Base-by-base conservation (phyloP, 2,888 invertebrate genomes). In the Papilio protenor region DNA sequence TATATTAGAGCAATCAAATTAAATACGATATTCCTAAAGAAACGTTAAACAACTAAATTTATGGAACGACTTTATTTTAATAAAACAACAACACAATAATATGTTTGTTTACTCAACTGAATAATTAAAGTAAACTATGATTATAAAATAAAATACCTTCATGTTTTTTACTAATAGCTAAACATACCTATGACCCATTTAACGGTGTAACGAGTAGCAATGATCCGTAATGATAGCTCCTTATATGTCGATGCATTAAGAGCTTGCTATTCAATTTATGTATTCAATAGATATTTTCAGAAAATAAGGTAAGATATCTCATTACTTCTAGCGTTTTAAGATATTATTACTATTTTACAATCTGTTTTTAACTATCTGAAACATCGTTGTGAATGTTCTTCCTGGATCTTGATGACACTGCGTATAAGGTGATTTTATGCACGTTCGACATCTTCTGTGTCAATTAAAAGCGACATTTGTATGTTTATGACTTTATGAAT, bases 291-390 rank as follows among this genome's bases (percentile, higher is more conserved):
- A 45, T 64, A 71, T 75, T 52, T 76, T 72, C 40, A 72, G 64
- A 78, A 52, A 75, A 75, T 75, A 78, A 75, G 75, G 78, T 64
- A 78, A 78, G 45, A 64, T 71, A 71, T 77, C 59, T 57, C 73
- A 73, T 73, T 73, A 16, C 59, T 74, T 45, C 27, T 73, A 23
- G 55, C 73, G 14, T 74, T 74, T 73, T 74, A 73, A 77, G 52
- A 74, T 61, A 71, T 74, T 14, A 77, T 71, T 52, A 75, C 70
- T 52, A 14, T 71, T 77, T 77, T 49, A 52, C 33, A 61, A 70
- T 11, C 69, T 59, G 52, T 55, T 45, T 77, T 69, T 21, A 73
- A 70, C 16, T 69, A 33, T 49, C 18, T 27, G 52, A 70, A 61
- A 55, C 73, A 45, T 69, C 45, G 27, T 49, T 61, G 70, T 66